These are phyloP conservation scores for Diadromus collaris DNA, from an alignment of 2,888 invertebrate genomes.

Conservation along the genomic window DNA sequence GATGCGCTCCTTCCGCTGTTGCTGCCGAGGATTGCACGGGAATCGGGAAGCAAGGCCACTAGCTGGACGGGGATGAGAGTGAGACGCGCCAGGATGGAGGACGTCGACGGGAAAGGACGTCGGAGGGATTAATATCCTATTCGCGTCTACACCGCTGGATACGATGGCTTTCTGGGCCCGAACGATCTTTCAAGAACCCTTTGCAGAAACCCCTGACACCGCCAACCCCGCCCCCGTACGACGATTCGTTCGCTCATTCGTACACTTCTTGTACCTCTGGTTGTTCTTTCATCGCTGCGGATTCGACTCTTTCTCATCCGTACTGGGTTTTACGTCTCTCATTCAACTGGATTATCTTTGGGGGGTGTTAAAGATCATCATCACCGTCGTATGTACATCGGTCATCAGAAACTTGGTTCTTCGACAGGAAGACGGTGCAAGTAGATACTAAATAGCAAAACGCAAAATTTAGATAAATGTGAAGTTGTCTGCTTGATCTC, in stretches of 20 bases:
- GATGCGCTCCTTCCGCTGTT: background rate
- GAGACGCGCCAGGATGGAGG: slow-evolving; percentile 32
- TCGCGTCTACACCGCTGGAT: slow-evolving; percentile 58
- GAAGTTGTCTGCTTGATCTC: no score
- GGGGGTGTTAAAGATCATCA: slow-evolving; percentile 38
- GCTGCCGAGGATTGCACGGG: slow-evolving; percentile 19
- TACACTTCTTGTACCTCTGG: slow-evolving; percentile 30
- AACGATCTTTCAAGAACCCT: slow-evolving; percentile 56
- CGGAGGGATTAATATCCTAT: slow-evolving; percentile 63
- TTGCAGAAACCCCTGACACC: slow-evolving; percentile 31
- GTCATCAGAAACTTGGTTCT: background rate
- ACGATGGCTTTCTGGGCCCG: slow-evolving; percentile 51
- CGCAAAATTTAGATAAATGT: no score
- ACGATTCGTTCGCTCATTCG: slow-evolving; percentile 28
- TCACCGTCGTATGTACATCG: background rate
- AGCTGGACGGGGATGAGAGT: slow-evolving; percentile 5
- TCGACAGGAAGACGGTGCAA: background rate
- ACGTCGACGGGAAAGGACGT: slow-evolving; percentile 34
- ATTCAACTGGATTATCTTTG: slow-evolving; percentile 7
- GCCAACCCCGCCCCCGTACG: background rate
- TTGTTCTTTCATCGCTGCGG: slow-evolving; percentile 23
- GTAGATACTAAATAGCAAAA: background rate
- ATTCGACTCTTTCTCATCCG: background rate
- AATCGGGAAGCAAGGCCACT: slow-evolving; percentile 7
- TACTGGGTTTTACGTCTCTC: slow-evolving; percentile 28